These are phyloP conservation scores for Pan troglodytes DNA, from an alignment of 2,113 vertebrate genomes.

Conservation along the genomic window DNA sequence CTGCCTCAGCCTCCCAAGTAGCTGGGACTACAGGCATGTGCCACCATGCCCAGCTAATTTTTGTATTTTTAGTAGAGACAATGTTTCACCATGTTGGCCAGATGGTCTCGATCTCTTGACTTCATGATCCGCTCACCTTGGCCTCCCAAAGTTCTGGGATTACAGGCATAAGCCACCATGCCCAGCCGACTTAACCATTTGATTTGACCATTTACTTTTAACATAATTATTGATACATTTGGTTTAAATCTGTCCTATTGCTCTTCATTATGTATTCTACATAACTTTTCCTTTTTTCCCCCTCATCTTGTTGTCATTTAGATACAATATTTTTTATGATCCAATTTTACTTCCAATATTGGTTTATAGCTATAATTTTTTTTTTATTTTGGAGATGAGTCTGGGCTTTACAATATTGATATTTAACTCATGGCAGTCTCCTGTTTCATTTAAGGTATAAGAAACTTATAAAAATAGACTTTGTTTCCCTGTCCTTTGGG, in stretches of 20 bases:
- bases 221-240: background rate
- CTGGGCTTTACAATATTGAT: background rate
- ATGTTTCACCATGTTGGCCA: too few relatives aligned
- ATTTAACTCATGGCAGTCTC: background rate
- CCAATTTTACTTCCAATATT: background rate
- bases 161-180: too few relatives aligned
- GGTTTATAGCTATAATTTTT: background rate
- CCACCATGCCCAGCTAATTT: too few relatives aligned
- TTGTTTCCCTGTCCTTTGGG: background rate
- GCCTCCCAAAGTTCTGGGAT: too few relatives aligned
- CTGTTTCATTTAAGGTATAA: background rate
- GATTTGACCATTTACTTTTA: background rate
- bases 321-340: background rate
- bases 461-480: background rate
- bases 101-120: too few relatives aligned
- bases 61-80: too few relatives aligned
- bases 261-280: background rate
- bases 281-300: background rate
- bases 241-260: background rate
- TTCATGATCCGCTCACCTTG: too few relatives aligned
- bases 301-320: background rate
- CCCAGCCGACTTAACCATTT: background rate
- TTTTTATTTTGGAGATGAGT: background rate
- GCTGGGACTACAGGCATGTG: too few relatives aligned
- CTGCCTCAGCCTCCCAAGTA: too few relatives aligned